A percentile compares a stretch with the other conserved stretches of the same genome.
Evolutionary conservation across 2,113 vertebrate genomes (phyloP).

Genomic region (Cyanoramphus novaezelandiae): DNA sequence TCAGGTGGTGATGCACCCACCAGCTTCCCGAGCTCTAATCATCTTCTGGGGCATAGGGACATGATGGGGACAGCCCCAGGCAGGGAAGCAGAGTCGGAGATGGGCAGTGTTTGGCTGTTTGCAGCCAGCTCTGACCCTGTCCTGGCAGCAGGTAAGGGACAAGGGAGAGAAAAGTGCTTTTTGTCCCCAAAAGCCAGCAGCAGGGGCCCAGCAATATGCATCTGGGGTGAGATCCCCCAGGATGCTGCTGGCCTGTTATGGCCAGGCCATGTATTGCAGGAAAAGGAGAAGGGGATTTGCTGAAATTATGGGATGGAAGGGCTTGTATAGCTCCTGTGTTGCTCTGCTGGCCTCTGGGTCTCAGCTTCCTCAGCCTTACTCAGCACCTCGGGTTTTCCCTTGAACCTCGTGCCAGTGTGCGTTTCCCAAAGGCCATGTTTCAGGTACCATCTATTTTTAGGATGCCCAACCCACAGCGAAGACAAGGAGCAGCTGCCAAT

Average conservation of each 20-base stretch:
- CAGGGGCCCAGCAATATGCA: background rate
- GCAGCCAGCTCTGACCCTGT: background rate
- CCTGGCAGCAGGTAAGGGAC: background rate
- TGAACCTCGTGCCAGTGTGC: accelerated
- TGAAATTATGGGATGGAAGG: background rate
- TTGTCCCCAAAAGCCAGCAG: background rate
- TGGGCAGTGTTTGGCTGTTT: background rate
- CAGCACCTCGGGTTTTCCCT: background rate
- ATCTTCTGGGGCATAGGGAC: background rate
- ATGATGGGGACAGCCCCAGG: background rate
- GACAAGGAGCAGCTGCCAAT: background rate
- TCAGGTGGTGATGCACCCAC: background rate
- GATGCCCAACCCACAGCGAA: constrained; percentile 25
- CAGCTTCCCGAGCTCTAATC: background rate
- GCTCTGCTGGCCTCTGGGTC: background rate
- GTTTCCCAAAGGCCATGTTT: background rate
- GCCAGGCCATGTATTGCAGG: accelerated
- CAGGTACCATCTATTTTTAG: constrained; percentile 46
- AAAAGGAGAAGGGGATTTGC: background rate
- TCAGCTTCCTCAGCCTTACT: background rate
- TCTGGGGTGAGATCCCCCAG: background rate
- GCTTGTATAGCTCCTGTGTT: background rate
- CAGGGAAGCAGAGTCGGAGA: accelerated
- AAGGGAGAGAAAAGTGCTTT: background rate
- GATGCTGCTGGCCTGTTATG: background rate